These are phyloP conservation scores for Drosophila conformis DNA, from an alignment of 2,888 invertebrate species.

Conservation along the genomic window DNA sequence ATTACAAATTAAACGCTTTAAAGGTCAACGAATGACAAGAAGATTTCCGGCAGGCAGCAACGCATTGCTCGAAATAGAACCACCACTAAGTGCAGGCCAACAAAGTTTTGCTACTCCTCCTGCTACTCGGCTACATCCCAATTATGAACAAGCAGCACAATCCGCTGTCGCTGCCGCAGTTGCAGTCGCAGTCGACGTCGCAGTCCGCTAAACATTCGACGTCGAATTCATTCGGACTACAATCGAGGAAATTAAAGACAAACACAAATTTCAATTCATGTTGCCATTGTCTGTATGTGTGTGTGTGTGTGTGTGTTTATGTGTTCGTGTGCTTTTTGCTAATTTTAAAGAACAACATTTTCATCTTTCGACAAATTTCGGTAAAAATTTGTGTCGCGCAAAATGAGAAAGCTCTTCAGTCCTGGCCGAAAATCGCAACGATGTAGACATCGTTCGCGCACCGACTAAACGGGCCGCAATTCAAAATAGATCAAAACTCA, in stretches of 20 bases:
- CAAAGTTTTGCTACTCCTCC: conserved; percentile 68
- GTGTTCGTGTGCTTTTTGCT: conserved; percentile 61
- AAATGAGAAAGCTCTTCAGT: conserved; percentile 83
- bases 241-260: conserved; percentile 49
- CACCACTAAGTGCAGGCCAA: conserved; percentile 61
- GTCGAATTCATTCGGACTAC: conserved; percentile 19
- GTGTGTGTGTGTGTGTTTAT: conserved; percentile 15
- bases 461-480: conserved; percentile 29
- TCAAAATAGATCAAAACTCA: conserved; percentile 19
- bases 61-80: conserved; percentile 61
- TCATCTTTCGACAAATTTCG: conserved; percentile 74
- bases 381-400: conserved; percentile 73
- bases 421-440: conserved; percentile 84
- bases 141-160: conserved; percentile 62
- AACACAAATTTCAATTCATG: conserved; percentile 54
- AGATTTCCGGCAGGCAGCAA: conserved; percentile 71
- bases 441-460: conserved; percentile 79
- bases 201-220: background rate
- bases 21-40: conserved; percentile 78
- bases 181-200: conserved; percentile 20
- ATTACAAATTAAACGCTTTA: conserved; percentile 52
- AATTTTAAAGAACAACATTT: conserved; percentile 79
- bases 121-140: conserved; percentile 54
- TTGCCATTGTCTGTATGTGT: conserved; percentile 23
- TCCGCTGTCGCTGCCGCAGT: background rate